Evolutionary conservation across 2,113 vertebrate species (phyloP).

Genomic region (Oenanthe melanoleuca): DNA sequence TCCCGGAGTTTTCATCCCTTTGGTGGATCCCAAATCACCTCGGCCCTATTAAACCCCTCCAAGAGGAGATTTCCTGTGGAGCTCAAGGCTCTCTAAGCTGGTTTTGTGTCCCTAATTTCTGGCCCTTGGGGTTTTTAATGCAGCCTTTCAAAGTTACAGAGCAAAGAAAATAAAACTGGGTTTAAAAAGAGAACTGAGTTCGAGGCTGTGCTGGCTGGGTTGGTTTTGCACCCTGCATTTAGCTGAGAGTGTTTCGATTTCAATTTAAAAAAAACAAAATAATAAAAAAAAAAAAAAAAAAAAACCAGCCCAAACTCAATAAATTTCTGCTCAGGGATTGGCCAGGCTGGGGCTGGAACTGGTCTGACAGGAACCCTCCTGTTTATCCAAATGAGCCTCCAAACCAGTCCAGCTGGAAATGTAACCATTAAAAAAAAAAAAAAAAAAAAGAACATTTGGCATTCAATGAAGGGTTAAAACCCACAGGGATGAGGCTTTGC

Average conservation of each 20-base stretch:
- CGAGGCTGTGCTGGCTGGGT: not conserved
- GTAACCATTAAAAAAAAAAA: not conserved
- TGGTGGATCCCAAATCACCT: not conserved
- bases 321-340: not conserved
- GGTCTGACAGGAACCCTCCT: not conserved
- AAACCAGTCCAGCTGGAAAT: conserved; percentile 23
- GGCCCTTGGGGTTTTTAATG: not conserved
- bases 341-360: conserved; percentile 8
- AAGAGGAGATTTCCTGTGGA: conserved; percentile 49
- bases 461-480: conserved; percentile 8
- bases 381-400: not conserved
- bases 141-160: not conserved
- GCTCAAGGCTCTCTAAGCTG: conserved; percentile 22
- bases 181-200: not conserved
- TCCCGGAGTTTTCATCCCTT: no score
- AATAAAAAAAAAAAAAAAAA: not conserved
- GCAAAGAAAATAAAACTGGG: not conserved
- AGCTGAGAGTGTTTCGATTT: not conserved
- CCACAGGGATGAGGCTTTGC: not conserved
- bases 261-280: not conserved
- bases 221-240: not conserved
- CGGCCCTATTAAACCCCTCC: not conserved
- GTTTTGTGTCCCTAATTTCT: not conserved
- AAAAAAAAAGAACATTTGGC: not conserved
- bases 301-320: not conserved